phyloP scores from a whole-genome alignment of 2,113 vertebrate species.

The Talpa occidentalis region DNA sequence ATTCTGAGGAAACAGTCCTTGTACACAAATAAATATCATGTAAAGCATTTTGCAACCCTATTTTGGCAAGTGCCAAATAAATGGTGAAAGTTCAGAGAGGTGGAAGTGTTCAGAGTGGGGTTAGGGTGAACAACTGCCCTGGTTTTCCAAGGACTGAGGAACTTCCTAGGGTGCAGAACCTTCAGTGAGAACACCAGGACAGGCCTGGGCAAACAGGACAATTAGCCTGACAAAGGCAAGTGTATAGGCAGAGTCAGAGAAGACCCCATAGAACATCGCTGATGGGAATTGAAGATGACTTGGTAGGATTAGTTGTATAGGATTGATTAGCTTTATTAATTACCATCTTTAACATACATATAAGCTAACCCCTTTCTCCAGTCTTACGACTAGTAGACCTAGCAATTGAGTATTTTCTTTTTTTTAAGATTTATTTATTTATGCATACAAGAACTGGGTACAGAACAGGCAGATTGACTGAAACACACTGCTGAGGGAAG shows the following conservation, averaged over 20 bases:
- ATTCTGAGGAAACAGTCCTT: not conserved
- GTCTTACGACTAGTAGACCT: not conserved
- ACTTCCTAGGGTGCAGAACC: not conserved
- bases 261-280: not conserved
- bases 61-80: not conserved
- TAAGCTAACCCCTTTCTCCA: not conserved
- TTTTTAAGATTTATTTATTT: too few relatives aligned
- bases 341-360: not conserved
- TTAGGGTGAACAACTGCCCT: not conserved
- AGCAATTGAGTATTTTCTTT: not conserved
- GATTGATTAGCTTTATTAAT: not conserved
- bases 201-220: not conserved
- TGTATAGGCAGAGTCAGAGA: not conserved
- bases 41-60: not conserved
- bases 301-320: not conserved
- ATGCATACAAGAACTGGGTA: too few relatives aligned
- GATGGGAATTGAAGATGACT: not conserved
- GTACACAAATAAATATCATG: not conserved
- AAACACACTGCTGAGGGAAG: too few relatives aligned
- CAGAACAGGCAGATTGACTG: too few relatives aligned
- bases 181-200: not conserved
- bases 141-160: not conserved
- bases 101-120: not conserved
- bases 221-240: not conserved
- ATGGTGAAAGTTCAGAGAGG: not conserved